These are phyloP conservation scores for Chelidonichthys spinosus DNA, from an alignment of 2,797 vertebrate genomes.

Conservation along the genomic window DNA sequence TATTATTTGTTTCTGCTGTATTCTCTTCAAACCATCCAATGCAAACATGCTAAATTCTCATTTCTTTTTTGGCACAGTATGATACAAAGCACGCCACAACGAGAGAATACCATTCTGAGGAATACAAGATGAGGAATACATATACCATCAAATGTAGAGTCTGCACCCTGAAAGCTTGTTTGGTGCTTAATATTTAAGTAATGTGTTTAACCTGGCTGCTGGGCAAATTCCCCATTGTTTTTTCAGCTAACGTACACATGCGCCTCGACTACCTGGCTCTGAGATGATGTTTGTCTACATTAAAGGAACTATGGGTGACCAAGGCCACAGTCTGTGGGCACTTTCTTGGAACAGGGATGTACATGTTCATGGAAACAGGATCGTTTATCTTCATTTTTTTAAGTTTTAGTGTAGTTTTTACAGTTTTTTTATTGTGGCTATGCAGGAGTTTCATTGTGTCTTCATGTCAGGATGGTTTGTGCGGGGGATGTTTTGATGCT, in stretches of 20 bases:
- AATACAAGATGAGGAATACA: background rate
- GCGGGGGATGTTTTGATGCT: constrained; percentile 1
- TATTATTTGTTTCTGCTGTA: too few species aligned
- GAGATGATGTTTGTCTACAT: constrained; percentile 30
- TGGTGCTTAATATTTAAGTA: background rate
- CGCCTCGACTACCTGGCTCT: constrained; percentile 2
- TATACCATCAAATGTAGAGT: background rate
- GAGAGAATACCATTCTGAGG: background rate
- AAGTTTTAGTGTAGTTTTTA: too few species aligned
- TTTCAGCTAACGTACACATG: background rate
- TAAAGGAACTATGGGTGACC: constrained; percentile 17
- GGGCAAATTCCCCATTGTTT: background rate
- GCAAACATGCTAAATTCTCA: too few species aligned
- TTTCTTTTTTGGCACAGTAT: background rate
- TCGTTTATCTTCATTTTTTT: background rate
- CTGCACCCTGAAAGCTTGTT: background rate
- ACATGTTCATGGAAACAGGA: background rate
- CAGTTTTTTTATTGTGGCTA: background rate
- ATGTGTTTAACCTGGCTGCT: background rate
- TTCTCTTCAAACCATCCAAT: too few species aligned
- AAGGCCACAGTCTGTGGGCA: constrained; percentile 16
- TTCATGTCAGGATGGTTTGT: background rate
- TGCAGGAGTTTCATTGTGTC: background rate
- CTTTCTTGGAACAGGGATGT: constrained; percentile 31
- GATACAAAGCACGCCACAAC: background rate